These are phyloP conservation scores for Brachionus rotundiformis DNA, from an alignment of 1,140 invertebrate genomes.

Conservation along the genomic window DNA sequence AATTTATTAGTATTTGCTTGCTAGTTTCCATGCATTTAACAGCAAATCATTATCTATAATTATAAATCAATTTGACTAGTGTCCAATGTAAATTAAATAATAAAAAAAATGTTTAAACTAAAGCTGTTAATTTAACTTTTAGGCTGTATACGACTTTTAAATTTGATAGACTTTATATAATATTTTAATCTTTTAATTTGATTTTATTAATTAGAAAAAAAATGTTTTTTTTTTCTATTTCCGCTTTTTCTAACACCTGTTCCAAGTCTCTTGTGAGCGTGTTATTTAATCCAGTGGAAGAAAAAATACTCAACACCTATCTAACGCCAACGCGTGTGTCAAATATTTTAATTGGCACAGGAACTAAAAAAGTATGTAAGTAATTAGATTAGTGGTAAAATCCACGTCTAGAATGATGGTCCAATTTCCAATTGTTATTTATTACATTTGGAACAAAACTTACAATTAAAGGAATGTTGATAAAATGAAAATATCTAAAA, in stretches of 20 bases:
- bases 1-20: constrained; percentile 33
- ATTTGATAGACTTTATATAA: constrained; percentile 1
- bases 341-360: neutral
- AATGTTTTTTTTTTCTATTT: constrained; percentile 14
- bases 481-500: too few species aligned
- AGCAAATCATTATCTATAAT: constrained; percentile 17
- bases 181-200: constrained; percentile 22
- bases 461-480: too few species aligned
- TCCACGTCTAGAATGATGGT: too few species aligned
- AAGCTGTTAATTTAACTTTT: constrained; percentile 38
- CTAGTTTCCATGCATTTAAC: constrained; percentile 26
- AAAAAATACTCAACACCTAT: neutral
- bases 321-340: neutral
- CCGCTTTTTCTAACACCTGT: neutral
- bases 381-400: too few species aligned
- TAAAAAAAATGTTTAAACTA: neutral
- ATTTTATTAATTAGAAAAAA: constrained; percentile 22
- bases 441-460: too few species aligned
- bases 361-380: too few species aligned
- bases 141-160: constrained; percentile 18
- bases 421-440: too few species aligned
- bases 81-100: neutral
- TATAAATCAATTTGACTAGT: neutral
- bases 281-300: neutral
- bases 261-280: neutral